Evolutionary conservation across 2,888 invertebrate species (phyloP).

Genomic region (Lasioglossum marginatum): DNA sequence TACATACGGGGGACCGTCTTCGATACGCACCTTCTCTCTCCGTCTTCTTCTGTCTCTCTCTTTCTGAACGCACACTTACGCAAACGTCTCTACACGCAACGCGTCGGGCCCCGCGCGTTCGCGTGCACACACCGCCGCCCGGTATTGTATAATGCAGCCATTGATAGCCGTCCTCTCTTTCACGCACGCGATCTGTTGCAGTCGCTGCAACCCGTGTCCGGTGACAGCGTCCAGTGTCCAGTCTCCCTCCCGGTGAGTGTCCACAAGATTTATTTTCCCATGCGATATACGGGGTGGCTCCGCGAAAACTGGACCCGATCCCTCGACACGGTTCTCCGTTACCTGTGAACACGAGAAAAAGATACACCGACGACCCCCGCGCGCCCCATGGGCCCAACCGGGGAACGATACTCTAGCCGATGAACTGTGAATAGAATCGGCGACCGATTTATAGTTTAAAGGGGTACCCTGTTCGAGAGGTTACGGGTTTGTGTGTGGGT

Average conservation of each 20-base stretch:
- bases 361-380: not conserved
- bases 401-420: not conserved
- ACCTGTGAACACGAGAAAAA: not conserved
- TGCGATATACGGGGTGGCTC: conserved; percentile 79
- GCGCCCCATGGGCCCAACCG: not conserved
- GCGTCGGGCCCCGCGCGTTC: conserved; percentile 9
- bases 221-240: conserved; percentile 83
- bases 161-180: conserved; percentile 83
- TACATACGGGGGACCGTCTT: conserved; percentile 17
- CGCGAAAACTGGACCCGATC: conserved; percentile 64
- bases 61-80: not conserved
- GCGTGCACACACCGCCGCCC: conserved; percentile 57
- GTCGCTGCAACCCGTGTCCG: conserved; percentile 83
- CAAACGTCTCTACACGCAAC: not conserved
- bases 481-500: not conserved
- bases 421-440: conserved; percentile 5
- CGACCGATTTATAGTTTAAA: not conserved
- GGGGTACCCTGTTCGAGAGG: not conserved
- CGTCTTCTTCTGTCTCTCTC: not conserved
- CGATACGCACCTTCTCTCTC: conserved; percentile 2
- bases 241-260: conserved; percentile 81
- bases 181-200: conserved; percentile 83
- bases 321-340: conserved; percentile 20
- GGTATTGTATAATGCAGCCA: conserved; percentile 82
- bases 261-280: conserved; percentile 84